Evolutionary conservation across 2,888 invertebrate genomes (phyloP).

Genomic region (Copidosoma aretas): DNA sequence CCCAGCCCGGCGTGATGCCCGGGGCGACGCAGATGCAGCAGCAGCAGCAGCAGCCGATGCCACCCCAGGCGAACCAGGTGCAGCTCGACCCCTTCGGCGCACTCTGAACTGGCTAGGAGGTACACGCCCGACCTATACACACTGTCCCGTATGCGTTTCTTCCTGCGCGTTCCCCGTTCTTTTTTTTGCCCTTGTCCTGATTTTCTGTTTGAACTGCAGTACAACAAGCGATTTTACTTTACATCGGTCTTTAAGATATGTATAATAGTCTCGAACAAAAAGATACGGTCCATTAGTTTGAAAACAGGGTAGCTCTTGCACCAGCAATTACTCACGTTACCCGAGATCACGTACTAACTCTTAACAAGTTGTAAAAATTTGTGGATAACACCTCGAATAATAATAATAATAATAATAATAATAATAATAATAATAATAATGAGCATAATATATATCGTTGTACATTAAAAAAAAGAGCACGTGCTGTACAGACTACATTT

Average conservation of each 20-base stretch:
- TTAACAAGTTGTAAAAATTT: slow-evolving; percentile 27
- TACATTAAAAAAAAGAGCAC: slow-evolving; percentile 25
- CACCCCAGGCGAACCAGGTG: slow-evolving; percentile 58
- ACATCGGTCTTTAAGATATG: too few relatives aligned
- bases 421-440: too few relatives aligned
- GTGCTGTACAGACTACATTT: slow-evolving; percentile 14
- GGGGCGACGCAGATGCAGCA: slow-evolving; percentile 48
- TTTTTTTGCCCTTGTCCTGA: not conserved
- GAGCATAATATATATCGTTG: slow-evolving; percentile 28
- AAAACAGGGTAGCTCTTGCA: too few relatives aligned
- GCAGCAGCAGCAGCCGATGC: slow-evolving; percentile 42
- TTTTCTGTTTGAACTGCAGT: too few relatives aligned
- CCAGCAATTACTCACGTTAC: too few relatives aligned
- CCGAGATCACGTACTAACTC: not conserved
- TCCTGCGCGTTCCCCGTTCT: not conserved
- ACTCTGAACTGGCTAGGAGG: slow-evolving; percentile 58
- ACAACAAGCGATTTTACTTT: too few relatives aligned
- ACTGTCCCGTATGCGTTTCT: not conserved
- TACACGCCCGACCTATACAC: not conserved
- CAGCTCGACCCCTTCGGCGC: slow-evolving; percentile 68
- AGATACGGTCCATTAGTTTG: too few relatives aligned
- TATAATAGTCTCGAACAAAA: too few relatives aligned
- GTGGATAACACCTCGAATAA: slow-evolving; percentile 24
- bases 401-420: too few relatives aligned
- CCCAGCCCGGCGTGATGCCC: slow-evolving; percentile 46